Evolutionary conservation across 2,113 vertebrate species (phyloP).

Genomic region (Laticauda laticaudata): DNA sequence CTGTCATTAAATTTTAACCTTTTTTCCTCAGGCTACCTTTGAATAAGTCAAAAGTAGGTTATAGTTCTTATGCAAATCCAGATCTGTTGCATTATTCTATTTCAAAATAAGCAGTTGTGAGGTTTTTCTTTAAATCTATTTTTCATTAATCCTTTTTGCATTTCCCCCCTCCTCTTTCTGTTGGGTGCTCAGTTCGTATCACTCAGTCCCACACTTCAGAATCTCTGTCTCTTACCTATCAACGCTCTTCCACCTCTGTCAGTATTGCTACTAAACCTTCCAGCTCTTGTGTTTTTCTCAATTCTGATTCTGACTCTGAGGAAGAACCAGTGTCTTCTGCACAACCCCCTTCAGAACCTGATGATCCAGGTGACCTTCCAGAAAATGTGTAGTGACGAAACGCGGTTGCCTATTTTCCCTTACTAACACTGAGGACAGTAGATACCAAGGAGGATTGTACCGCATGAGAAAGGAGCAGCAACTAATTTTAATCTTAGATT

Average conservation of each 20-base stretch:
- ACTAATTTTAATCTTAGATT: neutral
- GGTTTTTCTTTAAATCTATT: neutral
- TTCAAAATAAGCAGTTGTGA: neutral
- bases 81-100: neutral
- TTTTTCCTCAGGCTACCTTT: neutral
- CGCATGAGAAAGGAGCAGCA: slow-evolving; percentile 56
- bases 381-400: slow-evolving; percentile 40
- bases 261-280: slow-evolving; percentile 88
- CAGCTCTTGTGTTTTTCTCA: slow-evolving; percentile 74
- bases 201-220: slow-evolving; percentile 91
- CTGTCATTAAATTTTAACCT: neutral
- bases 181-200: slow-evolving; percentile 82
- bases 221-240: slow-evolving; percentile 95
- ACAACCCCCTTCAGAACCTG: slow-evolving; percentile 73
- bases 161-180: slow-evolving; percentile 43
- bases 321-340: slow-evolving; percentile 80
- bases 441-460: slow-evolving; percentile 23
- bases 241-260: slow-evolving; percentile 91
- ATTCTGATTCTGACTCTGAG: slow-evolving; percentile 81
- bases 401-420: slow-evolving; percentile 26
- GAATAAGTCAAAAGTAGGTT: neutral
- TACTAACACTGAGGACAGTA: slow-evolving; percentile 55
- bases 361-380: slow-evolving; percentile 85
- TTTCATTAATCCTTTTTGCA: slow-evolving; percentile 50
- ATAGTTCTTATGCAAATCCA: neutral